Percentiles rank a stretch among this genome's conserved stretches.
Evolutionary conservation across 2,113 vertebrate genomes (phyloP).

Genomic region (Rhizomys pruinosus): DNA sequence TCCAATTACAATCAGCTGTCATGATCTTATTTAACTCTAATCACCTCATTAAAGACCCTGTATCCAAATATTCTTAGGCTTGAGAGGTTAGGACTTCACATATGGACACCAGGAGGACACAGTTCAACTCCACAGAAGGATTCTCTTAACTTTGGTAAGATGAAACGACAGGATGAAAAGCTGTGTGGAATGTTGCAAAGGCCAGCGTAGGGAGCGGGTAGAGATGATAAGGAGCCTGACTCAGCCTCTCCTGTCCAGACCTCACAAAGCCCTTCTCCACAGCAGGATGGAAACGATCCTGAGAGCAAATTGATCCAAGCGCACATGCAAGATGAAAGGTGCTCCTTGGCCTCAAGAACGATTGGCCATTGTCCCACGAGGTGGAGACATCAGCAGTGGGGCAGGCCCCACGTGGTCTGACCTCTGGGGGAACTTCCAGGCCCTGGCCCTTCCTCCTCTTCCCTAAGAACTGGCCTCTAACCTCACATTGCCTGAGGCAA

Average conservation of each 20-base stretch:
- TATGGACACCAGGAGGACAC: not conserved
- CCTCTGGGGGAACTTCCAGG: not conserved
- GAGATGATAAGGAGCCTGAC: not conserved
- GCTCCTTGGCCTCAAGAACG: not conserved
- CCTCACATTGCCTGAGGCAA: not conserved
- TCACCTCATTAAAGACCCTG: not conserved
- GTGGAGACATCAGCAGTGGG: not conserved
- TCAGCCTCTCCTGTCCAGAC: not conserved
- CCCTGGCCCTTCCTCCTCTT: not conserved
- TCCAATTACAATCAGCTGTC: not conserved
- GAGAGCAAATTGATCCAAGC: too few species aligned
- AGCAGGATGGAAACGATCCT: not conserved
- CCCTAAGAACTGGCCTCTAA: not conserved
- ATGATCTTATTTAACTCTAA: not conserved
- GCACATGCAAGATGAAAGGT: not conserved
- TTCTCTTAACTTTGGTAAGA: slow-evolving; percentile 17
- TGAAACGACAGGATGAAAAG: not conserved
- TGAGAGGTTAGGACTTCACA: not conserved
- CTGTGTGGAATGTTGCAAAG: not conserved
- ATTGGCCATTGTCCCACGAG: not conserved
- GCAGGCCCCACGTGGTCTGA: not conserved
- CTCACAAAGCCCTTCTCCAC: not conserved
- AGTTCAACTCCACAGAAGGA: not conserved
- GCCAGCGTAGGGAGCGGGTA: not conserved
- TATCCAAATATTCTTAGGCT: not conserved